Conservation (phyloP, 2,113 vertebrate species). For the Calidris pygmaea region DNA sequence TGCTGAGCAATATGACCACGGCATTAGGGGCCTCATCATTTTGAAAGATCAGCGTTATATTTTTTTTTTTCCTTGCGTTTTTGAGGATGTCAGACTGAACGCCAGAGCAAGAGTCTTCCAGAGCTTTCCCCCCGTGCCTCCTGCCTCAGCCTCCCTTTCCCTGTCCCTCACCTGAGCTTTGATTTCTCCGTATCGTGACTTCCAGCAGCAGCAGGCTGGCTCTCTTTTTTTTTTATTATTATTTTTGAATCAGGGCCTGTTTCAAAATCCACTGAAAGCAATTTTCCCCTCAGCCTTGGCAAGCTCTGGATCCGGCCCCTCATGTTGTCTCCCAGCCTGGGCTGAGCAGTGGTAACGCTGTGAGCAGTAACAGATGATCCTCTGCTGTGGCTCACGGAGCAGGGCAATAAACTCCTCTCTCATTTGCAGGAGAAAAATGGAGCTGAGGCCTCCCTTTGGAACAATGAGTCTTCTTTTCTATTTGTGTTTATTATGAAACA, state of each 20-base stretch:
- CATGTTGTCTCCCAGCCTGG: background rate
- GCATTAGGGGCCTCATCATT: background rate
- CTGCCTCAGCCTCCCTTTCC: background rate
- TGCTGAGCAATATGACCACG: background rate
- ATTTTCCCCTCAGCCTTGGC: background rate
- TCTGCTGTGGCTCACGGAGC: background rate
- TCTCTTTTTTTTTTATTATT: background rate
- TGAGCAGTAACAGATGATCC: background rate
- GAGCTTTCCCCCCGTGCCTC: accelerated
- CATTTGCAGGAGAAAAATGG: background rate
- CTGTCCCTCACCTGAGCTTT: background rate
- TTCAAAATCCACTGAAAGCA: background rate
- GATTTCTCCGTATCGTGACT: background rate
- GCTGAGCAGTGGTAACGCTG: background rate
- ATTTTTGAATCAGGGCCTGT: background rate
- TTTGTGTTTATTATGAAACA: background rate
- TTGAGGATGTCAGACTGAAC: background rate
- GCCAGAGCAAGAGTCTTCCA: background rate
- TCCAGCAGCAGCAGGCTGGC: background rate
- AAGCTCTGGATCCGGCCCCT: background rate
- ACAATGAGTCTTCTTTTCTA: background rate
- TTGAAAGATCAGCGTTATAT: background rate
- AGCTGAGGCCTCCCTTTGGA: background rate
- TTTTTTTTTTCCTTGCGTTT: background rate
- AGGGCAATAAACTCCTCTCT: background rate